Base-by-base conservation (phyloP, 2,113 vertebrate species). In the Channa maculata region DNA sequence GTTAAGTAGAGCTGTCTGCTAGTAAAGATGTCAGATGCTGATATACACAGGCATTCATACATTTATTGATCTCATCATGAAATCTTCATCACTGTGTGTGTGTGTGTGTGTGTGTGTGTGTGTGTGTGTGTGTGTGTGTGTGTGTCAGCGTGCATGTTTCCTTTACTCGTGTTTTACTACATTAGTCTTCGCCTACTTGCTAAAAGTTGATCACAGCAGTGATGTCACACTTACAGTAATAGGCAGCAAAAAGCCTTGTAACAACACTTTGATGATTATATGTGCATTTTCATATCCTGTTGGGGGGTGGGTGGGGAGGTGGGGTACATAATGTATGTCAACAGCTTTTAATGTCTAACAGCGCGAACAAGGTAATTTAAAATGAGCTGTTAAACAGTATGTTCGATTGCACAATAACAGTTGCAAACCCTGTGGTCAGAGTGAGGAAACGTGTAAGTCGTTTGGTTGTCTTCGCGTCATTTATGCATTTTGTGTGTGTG, bases 1-100 rank as follows among this genome's bases (percentile, higher is more conserved):
- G 79, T 90, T 81, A 87, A 86, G 86, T 79, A 75, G 72, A 90
- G 85, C 83, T 76, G 83, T 85, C 87, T 79, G 72, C 80, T 76
- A 77, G 84, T 94, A 92, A 94, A 93, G 79, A 91, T 93, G 91
- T 91, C 91, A 76, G 77, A 83, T 62, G 71, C 90, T 88, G 91
- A 90, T 91, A 81, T 92, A 85, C 89, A 87, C 85, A 92, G 91
- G 91, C 93, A 93, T 92, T 93, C 90, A 91, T 92, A 88, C 91
- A 92, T 91, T 91, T 94, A 94, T 94, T 86, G 92, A 94, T 93
- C 91, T 86, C 81, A 88, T 94, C 90, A 94, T 94, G 94, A 93
- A 94, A 94, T 94, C 91, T 90, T 90, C 92, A 93, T 94, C 92
- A 90, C 87, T 15, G 61, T 85, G 79, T 80, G 63, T 71, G 33